Conservation (phyloP, 1,140 invertebrate species). For the Macrobrachium nipponense region DNA sequence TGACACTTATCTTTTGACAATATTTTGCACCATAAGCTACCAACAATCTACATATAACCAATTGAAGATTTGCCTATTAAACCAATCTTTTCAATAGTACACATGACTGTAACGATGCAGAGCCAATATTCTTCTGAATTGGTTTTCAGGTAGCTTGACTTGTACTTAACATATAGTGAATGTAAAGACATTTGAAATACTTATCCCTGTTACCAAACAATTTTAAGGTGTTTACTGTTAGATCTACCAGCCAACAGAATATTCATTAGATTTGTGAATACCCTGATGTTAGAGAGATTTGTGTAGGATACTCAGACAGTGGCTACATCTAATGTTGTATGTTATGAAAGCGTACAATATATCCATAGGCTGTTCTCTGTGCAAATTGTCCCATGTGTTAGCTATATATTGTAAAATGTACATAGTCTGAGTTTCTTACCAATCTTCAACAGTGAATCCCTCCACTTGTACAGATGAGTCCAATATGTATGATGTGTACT, state of each 20-base stretch:
- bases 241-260: slow-evolving; percentile 30
- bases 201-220: no score
- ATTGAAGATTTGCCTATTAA: no score
- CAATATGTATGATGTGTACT: slow-evolving; percentile 14
- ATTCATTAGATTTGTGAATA: slow-evolving; percentile 21
- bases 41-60: no score
- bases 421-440: slow-evolving; percentile 6
- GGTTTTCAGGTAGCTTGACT: background rate
- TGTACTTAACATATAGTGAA: background rate
- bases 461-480: slow-evolving; percentile 43
- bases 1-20: no score
- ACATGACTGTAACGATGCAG: no score
- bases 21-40: no score
- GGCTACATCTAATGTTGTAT: background rate
- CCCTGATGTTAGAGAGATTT: slow-evolving; percentile 39
- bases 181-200: no score
- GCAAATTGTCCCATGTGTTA: background rate
- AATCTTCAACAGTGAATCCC: slow-evolving; percentile 42
- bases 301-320: slow-evolving; percentile 26
- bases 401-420: background rate
- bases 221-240: no score
- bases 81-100: no score
- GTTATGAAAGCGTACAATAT: background rate
- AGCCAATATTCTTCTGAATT: no score
- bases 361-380: background rate